Conservation (phyloP, 2,888 invertebrate species). For the Ichneumoninae sp. region DNA sequence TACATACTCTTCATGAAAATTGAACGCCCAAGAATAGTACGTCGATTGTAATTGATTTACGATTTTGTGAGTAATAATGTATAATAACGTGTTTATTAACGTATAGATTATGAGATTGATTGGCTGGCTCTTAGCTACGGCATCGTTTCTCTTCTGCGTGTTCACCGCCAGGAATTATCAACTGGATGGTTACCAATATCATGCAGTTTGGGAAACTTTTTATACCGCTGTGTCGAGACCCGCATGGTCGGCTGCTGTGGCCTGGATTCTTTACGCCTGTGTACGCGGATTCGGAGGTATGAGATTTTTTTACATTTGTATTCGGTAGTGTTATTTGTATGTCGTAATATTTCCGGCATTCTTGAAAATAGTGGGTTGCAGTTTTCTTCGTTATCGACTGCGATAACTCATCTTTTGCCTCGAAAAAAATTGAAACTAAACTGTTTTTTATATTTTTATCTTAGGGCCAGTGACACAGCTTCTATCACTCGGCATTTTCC, state of each 20-base stretch:
- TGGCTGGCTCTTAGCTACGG: conserved; percentile 69
- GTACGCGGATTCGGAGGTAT: conserved; percentile 85
- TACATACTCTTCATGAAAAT: conserved; percentile 48
- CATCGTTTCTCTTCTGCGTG: conserved; percentile 67
- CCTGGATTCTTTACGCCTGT: conserved; percentile 86
- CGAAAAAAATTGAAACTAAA: neutral
- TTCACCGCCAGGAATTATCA: conserved; percentile 74
- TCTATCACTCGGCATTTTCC: conserved; percentile 69
- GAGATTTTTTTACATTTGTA: conserved; percentile 24
- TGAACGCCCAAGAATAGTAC: conserved; percentile 31
- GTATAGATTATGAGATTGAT: conserved; percentile 57
- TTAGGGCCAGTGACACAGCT: conserved; percentile 69
- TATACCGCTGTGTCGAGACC: conserved; percentile 84
- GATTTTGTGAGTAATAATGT: neutral
- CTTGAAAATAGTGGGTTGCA: no score
- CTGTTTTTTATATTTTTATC: conserved; percentile 49
- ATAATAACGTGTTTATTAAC: neutral
- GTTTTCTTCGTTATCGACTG: no score
- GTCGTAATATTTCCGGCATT: no score
- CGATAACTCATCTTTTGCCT: no score
- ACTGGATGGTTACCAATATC: conserved; percentile 78
- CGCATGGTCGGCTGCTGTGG: conserved; percentile 84
- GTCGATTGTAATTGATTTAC: neutral
- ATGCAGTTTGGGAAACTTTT: conserved; percentile 79
- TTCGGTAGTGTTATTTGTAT: conserved; percentile 1